Percentiles rank a stretch among this genome's conserved stretches.
phyloP scores from a whole-genome alignment of 2,888 invertebrate species.

The Lamellibrachia satsuma region DNA sequence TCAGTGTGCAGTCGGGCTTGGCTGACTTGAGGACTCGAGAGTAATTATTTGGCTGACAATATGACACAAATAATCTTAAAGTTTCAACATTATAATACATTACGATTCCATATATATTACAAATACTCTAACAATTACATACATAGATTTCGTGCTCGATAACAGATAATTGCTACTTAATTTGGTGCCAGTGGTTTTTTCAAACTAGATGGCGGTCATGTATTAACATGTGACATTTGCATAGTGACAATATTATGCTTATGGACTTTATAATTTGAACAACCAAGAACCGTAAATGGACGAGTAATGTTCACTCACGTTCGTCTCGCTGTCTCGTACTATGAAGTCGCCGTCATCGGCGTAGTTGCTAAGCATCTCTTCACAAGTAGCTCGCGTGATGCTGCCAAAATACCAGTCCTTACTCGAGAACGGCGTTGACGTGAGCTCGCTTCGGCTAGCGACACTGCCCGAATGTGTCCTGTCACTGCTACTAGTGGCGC shows the following conservation, averaged over 20 bases:
- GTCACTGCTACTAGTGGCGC: conserved; percentile 35
- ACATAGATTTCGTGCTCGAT: neutral
- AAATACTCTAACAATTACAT: neutral
- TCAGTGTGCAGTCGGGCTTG: too few species aligned
- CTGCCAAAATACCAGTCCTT: conserved; percentile 95
- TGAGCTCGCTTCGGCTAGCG: conserved; percentile 46
- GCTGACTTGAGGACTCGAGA: too few species aligned
- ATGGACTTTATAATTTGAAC: too few species aligned
- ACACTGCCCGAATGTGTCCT: conserved; percentile 40
- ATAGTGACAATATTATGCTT: too few species aligned
- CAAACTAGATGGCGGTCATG: too few species aligned
- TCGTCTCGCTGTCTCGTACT: conserved; percentile 98
- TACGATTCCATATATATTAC: neutral
- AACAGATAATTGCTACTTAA: neutral
- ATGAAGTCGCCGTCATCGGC: conserved; percentile 98
- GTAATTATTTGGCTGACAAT: too few species aligned
- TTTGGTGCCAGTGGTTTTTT: too few species aligned
- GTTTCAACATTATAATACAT: neutral
- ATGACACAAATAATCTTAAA: conserved; percentile 26
- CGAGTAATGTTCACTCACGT: conserved; percentile 75
- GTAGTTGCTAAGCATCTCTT: conserved; percentile 91
- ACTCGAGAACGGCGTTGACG: conserved; percentile 53
- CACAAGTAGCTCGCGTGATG: conserved; percentile 95
- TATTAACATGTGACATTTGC: too few species aligned
- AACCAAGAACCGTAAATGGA: too few species aligned